These are phyloP conservation scores for Clarias platycephalus DNA, from an alignment of 2,797 vertebrate genomes.

Conservation along the genomic window DNA sequence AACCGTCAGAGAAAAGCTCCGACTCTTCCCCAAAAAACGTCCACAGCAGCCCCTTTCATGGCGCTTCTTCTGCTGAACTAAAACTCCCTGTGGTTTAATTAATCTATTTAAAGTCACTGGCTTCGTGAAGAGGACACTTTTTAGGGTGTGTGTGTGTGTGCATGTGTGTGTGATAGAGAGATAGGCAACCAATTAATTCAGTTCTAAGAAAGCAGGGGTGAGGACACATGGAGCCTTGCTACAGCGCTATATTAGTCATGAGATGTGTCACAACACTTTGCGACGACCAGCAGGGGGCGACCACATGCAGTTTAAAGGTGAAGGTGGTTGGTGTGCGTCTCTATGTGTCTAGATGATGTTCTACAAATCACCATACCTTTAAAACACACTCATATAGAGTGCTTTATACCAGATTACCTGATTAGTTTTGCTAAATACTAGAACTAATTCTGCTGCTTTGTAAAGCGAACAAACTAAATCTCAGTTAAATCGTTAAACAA, in stretches of 20 bases:
- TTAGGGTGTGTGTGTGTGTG: slow-evolving; percentile 24
- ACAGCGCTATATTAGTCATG: slow-evolving; percentile 70
- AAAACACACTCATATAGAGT: background rate
- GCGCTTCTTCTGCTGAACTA: slow-evolving; percentile 40
- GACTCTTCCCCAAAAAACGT: slow-evolving; percentile 31
- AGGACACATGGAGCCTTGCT: slow-evolving; percentile 67
- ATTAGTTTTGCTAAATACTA: background rate
- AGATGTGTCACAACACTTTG: slow-evolving; percentile 58
- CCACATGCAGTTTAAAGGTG: slow-evolving; percentile 72
- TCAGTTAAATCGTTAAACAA: background rate
- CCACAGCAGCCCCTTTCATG: slow-evolving; percentile 34
- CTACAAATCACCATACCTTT: background rate
- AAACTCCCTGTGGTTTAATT: slow-evolving; percentile 53
- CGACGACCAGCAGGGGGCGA: slow-evolving; percentile 64
- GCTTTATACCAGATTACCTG: background rate
- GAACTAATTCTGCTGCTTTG: background rate
- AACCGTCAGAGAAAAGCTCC: slow-evolving; percentile 31
- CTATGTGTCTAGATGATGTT: background rate
- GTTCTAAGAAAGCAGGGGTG: slow-evolving; percentile 63
- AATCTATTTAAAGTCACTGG: slow-evolving; percentile 53
- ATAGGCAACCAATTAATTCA: slow-evolving; percentile 77
- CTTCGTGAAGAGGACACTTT: slow-evolving; percentile 45
- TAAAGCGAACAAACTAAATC: background rate
- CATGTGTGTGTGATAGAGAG: slow-evolving; percentile 37
- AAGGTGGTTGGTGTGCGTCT: slow-evolving; percentile 31